Conservation (phyloP, 2,888 invertebrate species). For the Tipula lateralis region DNA sequence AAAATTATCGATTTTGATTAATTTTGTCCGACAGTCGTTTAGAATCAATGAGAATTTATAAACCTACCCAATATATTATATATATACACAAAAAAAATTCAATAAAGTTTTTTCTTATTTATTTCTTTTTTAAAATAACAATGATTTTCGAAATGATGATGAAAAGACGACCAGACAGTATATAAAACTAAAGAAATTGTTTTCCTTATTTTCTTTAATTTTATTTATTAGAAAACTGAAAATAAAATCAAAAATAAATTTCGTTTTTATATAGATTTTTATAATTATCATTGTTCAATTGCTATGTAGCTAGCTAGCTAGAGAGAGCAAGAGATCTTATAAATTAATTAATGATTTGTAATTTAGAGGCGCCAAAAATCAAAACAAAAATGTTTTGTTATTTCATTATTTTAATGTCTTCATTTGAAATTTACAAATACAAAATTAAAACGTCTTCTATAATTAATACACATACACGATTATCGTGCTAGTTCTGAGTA, state of each 20-base stretch:
- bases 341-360: conserved; percentile 27
- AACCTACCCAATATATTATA: neutral
- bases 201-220: neutral
- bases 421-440: neutral
- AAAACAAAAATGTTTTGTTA: neutral
- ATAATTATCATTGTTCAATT: conserved; percentile 14
- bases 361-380: conserved; percentile 2
- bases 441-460: neutral
- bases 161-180: neutral
- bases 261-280: neutral
- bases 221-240: conserved; percentile 11
- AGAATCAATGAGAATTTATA: neutral
- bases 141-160: conserved; percentile 16
- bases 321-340: neutral
- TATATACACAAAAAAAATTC: neutral
- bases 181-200: neutral
- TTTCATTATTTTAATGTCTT: neutral
- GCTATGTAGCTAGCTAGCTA: no score
- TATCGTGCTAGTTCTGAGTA: neutral
- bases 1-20: neutral
- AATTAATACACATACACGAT: neutral
- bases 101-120: neutral
- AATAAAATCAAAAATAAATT: neutral
- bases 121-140: conserved; percentile 8
- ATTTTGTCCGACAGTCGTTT: neutral